These are phyloP conservation scores for Pteronotus mesoamericanus DNA, from an alignment of 2,797 vertebrate species.

Conservation along the genomic window DNA sequence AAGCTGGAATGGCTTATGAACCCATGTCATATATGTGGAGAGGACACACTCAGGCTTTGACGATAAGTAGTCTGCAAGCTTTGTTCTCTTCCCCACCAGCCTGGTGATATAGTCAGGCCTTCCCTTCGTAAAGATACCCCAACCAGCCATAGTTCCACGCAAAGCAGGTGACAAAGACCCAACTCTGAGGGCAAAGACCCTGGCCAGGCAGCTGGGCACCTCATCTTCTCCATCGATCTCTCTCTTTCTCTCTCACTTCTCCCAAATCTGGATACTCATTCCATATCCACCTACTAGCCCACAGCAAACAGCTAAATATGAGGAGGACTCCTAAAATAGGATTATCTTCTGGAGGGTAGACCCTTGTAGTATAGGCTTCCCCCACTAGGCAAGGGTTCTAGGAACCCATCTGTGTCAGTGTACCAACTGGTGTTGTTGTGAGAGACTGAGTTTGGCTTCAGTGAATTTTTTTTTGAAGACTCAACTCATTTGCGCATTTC, in stretches of 20 bases:
- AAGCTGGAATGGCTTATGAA: neutral
- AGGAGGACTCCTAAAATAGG: neutral
- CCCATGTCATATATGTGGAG: neutral
- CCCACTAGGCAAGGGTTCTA: neutral
- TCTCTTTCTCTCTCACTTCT: too few species aligned
- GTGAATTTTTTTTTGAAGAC: neutral
- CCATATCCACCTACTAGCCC: neutral
- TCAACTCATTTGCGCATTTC: neutral
- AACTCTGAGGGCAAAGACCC: neutral
- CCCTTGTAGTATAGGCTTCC: neutral
- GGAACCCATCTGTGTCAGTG: neutral
- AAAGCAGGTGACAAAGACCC: neutral
- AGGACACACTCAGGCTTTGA: neutral
- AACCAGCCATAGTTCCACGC: neutral
- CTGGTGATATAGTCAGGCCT: neutral
- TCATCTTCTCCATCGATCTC: neutral
- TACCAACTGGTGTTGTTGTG: neutral
- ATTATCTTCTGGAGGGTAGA: neutral
- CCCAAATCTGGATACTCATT: neutral
- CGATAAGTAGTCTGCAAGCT: neutral
- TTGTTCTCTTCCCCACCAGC: neutral
- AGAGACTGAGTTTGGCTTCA: neutral
- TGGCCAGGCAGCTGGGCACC: neutral
- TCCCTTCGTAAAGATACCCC: neutral
- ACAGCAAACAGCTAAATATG: conserved; percentile 37